A percentile compares a stretch with the other conserved stretches of the same genome.
phyloP scores from a whole-genome alignment of 2,113 vertebrate species.

The Pseudorectes ferrugineus region DNA sequence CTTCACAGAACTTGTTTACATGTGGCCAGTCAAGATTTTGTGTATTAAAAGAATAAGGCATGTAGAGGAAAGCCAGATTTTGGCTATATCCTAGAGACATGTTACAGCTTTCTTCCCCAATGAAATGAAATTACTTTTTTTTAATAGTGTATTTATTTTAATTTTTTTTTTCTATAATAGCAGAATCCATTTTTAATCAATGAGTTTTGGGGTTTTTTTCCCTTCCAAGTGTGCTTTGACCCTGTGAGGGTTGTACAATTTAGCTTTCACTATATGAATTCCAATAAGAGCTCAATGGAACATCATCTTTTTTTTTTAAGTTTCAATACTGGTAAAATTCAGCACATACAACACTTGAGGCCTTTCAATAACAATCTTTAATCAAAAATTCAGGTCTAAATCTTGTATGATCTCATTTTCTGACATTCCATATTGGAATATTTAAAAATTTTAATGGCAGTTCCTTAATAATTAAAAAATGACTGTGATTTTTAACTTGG shows the following conservation, averaged over 20 bases:
- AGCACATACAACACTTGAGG: background rate
- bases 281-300: background rate
- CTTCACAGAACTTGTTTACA: background rate
- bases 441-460: background rate
- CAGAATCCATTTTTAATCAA: background rate
- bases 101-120: background rate
- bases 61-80: background rate
- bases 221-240: background rate
- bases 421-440: background rate
- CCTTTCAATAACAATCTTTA: background rate
- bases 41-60: background rate
- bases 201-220: background rate
- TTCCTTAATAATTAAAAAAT: background rate
- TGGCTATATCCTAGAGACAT: background rate
- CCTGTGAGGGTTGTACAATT: background rate
- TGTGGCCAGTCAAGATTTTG: background rate
- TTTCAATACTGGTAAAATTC: background rate
- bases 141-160: background rate
- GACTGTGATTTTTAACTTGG: background rate
- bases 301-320: background rate
- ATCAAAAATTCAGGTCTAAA: background rate
- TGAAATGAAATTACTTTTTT: background rate
- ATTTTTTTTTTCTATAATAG: background rate
- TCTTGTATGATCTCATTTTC: background rate
- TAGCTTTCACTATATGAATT: background rate